Evolutionary conservation across 2,888 invertebrate species (phyloP), one percentile per base, ranked within the genome.

Genomic region (Acanthococcus lagerstroemiae): DNA sequence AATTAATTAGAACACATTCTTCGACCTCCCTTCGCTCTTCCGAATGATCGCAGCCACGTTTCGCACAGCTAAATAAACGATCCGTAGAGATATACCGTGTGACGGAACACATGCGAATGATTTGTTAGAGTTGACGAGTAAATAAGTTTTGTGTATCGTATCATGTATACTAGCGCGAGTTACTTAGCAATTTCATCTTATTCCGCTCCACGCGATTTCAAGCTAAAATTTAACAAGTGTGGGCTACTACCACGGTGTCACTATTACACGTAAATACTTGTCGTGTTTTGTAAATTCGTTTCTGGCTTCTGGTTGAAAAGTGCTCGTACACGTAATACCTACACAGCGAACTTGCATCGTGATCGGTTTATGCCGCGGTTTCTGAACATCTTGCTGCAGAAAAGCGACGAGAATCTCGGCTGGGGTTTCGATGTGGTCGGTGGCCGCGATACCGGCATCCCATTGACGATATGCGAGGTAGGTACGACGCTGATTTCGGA

Each of bases 351-450:
- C n/a, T n/a, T n/a, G n/a, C n/a, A n/a, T n/a, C n/a, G n/a, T n/a
- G 3, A 15, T 37, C 37, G 3, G 48, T 46, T 12, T 46, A 58
- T 61, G 61, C 61, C 61, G 27, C 30, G 69, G 63, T 67, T 70
- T 67, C 66, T 72, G 68, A 72, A 69, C 57, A 71, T 73, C 17
- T 69, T 71, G 48, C 67, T 73, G 67, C 71, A 72, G 67, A 71
- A 71, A 55, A 70, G 71, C 46, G 71, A 72, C 65, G 68, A 70
- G 30, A 68, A 68, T 25, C 67, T 70, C 22, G 69, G 69, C 21
- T 73, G 72, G 72, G 72, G 72, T 37, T 72, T 72, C 68, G 68
- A 68, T 46, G 67, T 72, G 12, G 63, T 65, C 17, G 71, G 72
- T 2, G 70, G 71, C 44, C 50, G 56, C 15, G 69, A 70, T 48